These are phyloP conservation scores for Verasper variegatus DNA, from an alignment of 2,113 vertebrate species.

Conservation along the genomic window DNA sequence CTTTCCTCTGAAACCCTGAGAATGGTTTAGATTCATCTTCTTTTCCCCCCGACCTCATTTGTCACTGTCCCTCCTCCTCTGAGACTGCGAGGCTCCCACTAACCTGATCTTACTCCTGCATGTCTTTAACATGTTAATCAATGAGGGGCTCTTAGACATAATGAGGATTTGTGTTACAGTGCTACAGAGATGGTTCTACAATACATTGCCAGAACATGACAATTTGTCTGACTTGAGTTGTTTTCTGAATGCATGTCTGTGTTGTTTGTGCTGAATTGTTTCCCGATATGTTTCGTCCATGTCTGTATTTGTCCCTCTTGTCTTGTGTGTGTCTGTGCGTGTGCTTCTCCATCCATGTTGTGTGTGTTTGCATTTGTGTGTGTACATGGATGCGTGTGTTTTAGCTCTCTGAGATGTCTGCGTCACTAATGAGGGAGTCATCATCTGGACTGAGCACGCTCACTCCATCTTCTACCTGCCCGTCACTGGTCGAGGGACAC, in stretches of 20 bases:
- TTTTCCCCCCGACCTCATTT: neutral
- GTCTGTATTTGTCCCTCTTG: slow-evolving; percentile 49
- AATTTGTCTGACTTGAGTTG: slow-evolving; percentile 51
- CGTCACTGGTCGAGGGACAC: slow-evolving; percentile 92
- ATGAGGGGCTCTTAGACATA: slow-evolving; percentile 73
- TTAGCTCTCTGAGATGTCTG: slow-evolving; percentile 97
- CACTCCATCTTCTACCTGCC: slow-evolving; percentile 96
- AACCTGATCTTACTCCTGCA: slow-evolving; percentile 46
- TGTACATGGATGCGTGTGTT: slow-evolving; percentile 47
- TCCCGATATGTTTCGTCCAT: slow-evolving; percentile 61
- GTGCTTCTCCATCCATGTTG: slow-evolving; percentile 24
- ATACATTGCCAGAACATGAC: slow-evolving; percentile 28
- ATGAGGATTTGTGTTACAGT: slow-evolving; percentile 6
- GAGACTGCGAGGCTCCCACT: slow-evolving; percentile 27
- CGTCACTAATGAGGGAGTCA: slow-evolving; percentile 90
- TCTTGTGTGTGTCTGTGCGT: slow-evolving; percentile 24
- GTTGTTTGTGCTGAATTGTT: slow-evolving; percentile 68
- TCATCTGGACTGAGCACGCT: slow-evolving; percentile 89
- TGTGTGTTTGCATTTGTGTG: slow-evolving; percentile 11
- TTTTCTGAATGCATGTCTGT: slow-evolving; percentile 74
- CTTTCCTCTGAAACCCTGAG: neutral
- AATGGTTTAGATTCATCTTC: neutral
- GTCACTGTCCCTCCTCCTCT: slow-evolving; percentile 15
- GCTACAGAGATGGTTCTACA: slow-evolving; percentile 24
- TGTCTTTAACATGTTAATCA: slow-evolving; percentile 62